phyloP scores from a whole-genome alignment of 2,888 invertebrate species.

The Melolontha melolontha region DNA sequence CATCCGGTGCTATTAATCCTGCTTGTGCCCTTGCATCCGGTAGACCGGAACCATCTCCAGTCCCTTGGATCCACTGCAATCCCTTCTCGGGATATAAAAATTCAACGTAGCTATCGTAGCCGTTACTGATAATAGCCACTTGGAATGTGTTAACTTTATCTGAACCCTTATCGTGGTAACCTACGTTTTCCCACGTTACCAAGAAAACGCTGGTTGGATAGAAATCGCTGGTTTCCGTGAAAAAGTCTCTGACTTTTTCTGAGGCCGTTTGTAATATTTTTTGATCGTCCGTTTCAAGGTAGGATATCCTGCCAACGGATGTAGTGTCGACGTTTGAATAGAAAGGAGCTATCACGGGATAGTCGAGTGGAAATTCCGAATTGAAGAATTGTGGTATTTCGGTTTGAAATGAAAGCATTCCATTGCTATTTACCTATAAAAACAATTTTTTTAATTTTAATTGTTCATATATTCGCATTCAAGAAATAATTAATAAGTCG shows the following conservation, averaged over 20 bases:
- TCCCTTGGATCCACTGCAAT: slow-evolving; percentile 92
- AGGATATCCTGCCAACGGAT: slow-evolving; percentile 78
- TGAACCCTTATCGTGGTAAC: slow-evolving; percentile 75
- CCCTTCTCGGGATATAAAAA: slow-evolving; percentile 89
- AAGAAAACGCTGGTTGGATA: slow-evolving; percentile 83
- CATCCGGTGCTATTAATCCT: slow-evolving; percentile 89
- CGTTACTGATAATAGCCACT: slow-evolving; percentile 79
- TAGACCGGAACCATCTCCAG: slow-evolving; percentile 78
- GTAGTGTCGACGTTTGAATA: slow-evolving; percentile 92
- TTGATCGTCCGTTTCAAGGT: slow-evolving; percentile 75
- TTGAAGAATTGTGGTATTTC: slow-evolving; percentile 89
- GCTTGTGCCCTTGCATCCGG: slow-evolving; percentile 94
- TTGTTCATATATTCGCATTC: neutral
- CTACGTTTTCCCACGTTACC: slow-evolving; percentile 92
- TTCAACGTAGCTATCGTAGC: slow-evolving; percentile 84
- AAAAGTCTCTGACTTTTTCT: slow-evolving; percentile 78
- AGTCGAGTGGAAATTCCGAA: slow-evolving; percentile 89
- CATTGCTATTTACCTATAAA: slow-evolving; percentile 89
- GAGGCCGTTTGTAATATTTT: slow-evolving; percentile 76
- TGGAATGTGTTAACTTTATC: slow-evolving; percentile 92
- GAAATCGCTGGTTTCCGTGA: slow-evolving; percentile 79
- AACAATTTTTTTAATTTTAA: slow-evolving; percentile 1
- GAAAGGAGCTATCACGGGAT: slow-evolving; percentile 90
- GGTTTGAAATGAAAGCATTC: slow-evolving; percentile 89
- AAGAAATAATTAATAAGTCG: no score